Evolutionary conservation across 1,140 invertebrate species (phyloP).

Genomic region (Lepidotrigona ventralis): DNA sequence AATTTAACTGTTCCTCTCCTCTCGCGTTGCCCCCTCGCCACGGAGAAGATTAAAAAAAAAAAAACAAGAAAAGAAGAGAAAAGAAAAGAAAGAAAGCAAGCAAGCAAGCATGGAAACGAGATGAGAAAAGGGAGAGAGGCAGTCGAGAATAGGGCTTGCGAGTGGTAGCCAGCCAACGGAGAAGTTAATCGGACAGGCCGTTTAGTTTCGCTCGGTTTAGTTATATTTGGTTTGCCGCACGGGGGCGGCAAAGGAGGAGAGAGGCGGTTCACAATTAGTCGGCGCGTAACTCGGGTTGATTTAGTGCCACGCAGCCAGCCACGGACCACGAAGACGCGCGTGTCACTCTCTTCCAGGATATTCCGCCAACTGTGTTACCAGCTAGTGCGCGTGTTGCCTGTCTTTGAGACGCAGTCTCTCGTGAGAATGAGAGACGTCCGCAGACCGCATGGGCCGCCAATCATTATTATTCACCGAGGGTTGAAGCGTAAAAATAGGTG

Average conservation of each 20-base stretch:
- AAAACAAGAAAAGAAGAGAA: background rate
- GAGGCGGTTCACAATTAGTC: conserved; percentile 77
- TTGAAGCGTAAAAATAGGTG: background rate
- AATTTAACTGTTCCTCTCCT: background rate
- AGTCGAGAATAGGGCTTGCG: conserved; percentile 35
- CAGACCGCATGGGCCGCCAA: background rate
- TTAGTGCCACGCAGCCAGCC: conserved; percentile 67
- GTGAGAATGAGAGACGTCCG: background rate
- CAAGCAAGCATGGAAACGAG: background rate
- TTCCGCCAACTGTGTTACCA: conserved; percentile 20
- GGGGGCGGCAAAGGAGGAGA: conserved; percentile 62
- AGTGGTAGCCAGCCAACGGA: conserved; percentile 26
- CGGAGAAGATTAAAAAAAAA: background rate
- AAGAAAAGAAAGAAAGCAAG: background rate
- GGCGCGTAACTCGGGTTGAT: conserved; percentile 77
- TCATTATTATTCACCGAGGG: background rate
- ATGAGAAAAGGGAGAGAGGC: background rate
- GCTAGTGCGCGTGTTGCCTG: conserved; percentile 2
- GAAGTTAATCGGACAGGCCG: conserved; percentile 74
- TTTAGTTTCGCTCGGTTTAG: conserved; percentile 75
- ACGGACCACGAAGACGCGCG: conserved; percentile 33
- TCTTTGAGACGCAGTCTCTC: background rate
- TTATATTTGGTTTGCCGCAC: conserved; percentile 77
- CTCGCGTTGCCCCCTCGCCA: conserved; percentile 7
- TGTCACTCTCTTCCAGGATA: conserved; percentile 57